Evolutionary conservation across 2,888 invertebrate genomes (phyloP).

Genomic region (Thecophora atra): DNA sequence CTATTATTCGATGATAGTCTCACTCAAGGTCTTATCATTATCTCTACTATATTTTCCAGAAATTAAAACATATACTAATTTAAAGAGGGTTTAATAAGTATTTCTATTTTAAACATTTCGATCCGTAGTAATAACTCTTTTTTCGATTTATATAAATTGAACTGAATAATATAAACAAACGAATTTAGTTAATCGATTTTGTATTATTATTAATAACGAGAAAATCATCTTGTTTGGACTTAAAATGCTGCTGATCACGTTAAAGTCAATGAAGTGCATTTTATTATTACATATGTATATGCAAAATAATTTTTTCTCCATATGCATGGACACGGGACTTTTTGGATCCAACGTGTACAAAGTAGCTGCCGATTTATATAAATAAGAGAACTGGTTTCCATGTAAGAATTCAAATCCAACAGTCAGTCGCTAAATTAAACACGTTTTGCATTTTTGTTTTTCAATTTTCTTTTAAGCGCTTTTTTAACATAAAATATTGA

Average conservation of each 20-base stretch:
- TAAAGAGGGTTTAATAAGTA: no score
- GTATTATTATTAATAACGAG: not conserved
- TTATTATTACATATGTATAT: not conserved
- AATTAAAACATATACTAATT: no score
- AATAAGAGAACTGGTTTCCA: conserved; percentile 25
- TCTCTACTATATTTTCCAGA: no score
- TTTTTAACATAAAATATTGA: conserved; percentile 27
- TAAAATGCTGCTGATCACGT: not conserved
- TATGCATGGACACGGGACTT: not conserved
- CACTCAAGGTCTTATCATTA: no score
- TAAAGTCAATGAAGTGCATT: not conserved
- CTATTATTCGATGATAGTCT: no score
- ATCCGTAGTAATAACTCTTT: no score
- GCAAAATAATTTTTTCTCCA: not conserved
- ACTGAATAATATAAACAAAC: not conserved
- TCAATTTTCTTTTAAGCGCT: not conserved
- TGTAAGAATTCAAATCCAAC: conserved; percentile 32
- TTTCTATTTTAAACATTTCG: no score
- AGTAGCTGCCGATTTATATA: not conserved
- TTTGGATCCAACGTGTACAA: not conserved
- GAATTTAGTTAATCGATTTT: not conserved
- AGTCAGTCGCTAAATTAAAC: conserved; percentile 25
- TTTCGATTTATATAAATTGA: not conserved
- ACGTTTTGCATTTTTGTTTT: conserved; percentile 26
- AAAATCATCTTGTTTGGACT: conserved; percentile 9